Base-by-base conservation (phyloP, 2,113 vertebrate genomes). In the Jaculus jaculus region DNA sequence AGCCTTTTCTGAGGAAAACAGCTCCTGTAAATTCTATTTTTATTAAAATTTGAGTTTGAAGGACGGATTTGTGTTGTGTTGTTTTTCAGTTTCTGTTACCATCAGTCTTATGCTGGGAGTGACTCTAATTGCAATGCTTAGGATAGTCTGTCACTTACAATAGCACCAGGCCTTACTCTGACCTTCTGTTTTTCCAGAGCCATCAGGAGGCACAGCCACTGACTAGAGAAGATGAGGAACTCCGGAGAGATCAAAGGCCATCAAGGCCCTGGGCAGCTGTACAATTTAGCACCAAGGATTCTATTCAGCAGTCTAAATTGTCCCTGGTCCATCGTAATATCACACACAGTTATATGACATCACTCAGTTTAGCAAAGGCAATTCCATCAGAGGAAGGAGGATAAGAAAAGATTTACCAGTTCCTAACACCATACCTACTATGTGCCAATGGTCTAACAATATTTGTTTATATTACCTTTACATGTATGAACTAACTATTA, bases 31-130 rank as follows among this genome's bases (percentile, higher is more conserved):
- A 87, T 42, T 93, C 81, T 96, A 78, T 81, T 93, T 95, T 92
- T 87, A 95, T 95, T 96, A 96, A 83, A 74, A 84, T 84, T 79
- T 86, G 75, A 37, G 6, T 92, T 65, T 93, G 34, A 73, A 84
- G 93, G 82, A 94, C 78, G 83, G 68, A 84, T 95, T 84, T 86
- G 26, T 78, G 75, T 85, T 90, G 84, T 77, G 84, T 89, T 39
- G 42, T 91, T 96, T 96, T 97, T 92, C n/a, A 94, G 83, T 87
- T 95, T 94, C 95, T 73, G 37, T 96, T 95, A 96, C 51, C 71
- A 58, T 95, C 84, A 68, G 91, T 97, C 93, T 96, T 87, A 47
- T 85, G 88, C 2, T 90, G 90, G 75, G 82, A 93, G 93, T 5
- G 84, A 96, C 26, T 66, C 92, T 87, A 94, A 95, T 96, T 92